Evolutionary conservation across 2,797 vertebrate species (phyloP), one percentile per base, ranked within the genome.

Genomic region (Odontamblyopus rebecca): DNA sequence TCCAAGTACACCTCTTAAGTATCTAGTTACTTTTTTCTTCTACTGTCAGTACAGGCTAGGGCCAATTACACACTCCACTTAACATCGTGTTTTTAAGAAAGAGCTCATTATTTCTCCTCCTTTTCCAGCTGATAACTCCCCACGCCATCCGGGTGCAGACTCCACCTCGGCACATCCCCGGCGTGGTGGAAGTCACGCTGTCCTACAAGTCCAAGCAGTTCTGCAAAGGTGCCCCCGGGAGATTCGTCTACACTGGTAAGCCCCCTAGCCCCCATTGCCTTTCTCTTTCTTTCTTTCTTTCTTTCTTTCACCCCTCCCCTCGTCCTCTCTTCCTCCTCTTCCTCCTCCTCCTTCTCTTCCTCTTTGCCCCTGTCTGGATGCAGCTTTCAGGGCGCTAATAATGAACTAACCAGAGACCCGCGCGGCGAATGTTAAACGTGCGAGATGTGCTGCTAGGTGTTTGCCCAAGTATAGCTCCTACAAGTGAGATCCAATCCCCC

Each of bases 191-290:
- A 94, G 97, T 99, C 91, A 99, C 97, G 88, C 95, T 99, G 72
- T 99, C 97, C 91, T 99, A 99, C 95, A 99, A 99, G 93, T 99
- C 98, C 87, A 99, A 99, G 94, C 98, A 99, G 93, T 99, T 99
- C 95, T 99, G 98, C 94, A 99, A 99, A 97, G 98, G 98, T 78
- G 97, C 98, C 85, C 98, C 98, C 0, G 98, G 98, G 76, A 95
- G 98, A 88, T 99, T 99, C 26, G 97, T 98, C 93, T 99, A 99
- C 87, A 99, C 98, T 1, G 97, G 98, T 99, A 82, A 97, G 96
- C 88, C 73, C 69, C 54, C 54, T 57, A 97, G 96, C 88, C 73
- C 69, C 54, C 54, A 26, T 73, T 81, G 68, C 70, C 76, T 78
- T 62, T 62, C 13, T 48, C 44, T 41, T 73, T 64, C 67, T 56